These are phyloP conservation scores for Cryptophagus acutangulus DNA, from an alignment of 2,888 invertebrate species.

Conservation along the genomic window DNA sequence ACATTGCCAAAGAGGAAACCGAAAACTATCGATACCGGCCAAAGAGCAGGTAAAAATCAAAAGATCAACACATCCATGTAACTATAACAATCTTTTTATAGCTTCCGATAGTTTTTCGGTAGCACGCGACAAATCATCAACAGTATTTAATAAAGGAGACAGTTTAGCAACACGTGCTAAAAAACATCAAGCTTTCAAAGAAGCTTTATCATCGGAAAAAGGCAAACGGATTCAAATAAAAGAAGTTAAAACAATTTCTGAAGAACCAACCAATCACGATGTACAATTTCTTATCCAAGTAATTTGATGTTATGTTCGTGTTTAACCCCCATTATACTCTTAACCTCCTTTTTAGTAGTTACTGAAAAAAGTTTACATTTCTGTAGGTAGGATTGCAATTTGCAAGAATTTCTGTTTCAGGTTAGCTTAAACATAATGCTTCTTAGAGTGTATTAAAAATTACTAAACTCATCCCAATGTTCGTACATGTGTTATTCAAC, in stretches of 20 bases:
- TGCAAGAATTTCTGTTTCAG: too few relatives aligned
- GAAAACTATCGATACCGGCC: conserved; percentile 57
- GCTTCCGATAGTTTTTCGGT: conserved; percentile 41
- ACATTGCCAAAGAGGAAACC: conserved; percentile 63
- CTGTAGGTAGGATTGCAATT: conserved; percentile 6
- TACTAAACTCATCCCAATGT: too few relatives aligned
- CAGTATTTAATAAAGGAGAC: conserved; percentile 62
- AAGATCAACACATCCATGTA: too few relatives aligned
- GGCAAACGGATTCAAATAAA: conserved; percentile 42
- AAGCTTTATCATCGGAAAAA: conserved; percentile 24
- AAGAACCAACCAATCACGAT: conserved; percentile 52
- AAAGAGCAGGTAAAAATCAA: conserved; percentile 41
- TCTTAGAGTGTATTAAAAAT: too few relatives aligned
- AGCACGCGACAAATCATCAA: conserved; percentile 29
- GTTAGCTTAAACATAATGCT: conserved; percentile 11
- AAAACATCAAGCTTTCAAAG: conserved; percentile 57
- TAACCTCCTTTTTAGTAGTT: not conserved
- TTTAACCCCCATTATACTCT: conserved; percentile 8
- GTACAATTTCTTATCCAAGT: conserved; percentile 61
- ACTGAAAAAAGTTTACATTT: conserved; percentile 1
- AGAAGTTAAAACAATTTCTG: conserved; percentile 44
- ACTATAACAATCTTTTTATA: conserved; percentile 24
- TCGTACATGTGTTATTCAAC: too few relatives aligned
- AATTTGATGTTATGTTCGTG: conserved; percentile 36
- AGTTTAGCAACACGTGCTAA: conserved; percentile 65